Evolutionary conservation across 2,113 vertebrate species (phyloP), one percentile per base, ranked within the genome.

Genomic region (Condylura cristata): DNA sequence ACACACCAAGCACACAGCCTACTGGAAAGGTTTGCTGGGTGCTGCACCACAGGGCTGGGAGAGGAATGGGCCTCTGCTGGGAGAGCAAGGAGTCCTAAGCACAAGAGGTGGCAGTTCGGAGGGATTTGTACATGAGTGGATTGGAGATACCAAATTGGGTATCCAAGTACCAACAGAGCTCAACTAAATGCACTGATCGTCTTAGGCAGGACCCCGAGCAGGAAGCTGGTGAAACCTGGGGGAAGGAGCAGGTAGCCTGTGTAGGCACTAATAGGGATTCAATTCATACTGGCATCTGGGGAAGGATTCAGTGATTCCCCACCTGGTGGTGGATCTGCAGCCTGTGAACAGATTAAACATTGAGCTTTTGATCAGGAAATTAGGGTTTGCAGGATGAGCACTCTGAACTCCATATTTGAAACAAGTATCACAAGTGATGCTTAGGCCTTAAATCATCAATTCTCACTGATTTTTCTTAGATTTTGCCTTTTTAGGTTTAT

Each of bases 401-500:
- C 41, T 80, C 53, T 61, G 37, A 26, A 41, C 39, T 46, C 66
- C 14, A 3, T 20, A 34, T 44, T 24, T 80, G 11, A 46, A 88
- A 48, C 8, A 41, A 76, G 34, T 24, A 74, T 68, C 92, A 46
- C 60, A 6, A 10, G 13, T 51, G 34, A 81, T 20, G 48, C 39
- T 30, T 53, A 86, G 61, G 30, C 8, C 80, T 94, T 32, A 70
- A 34, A 41, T 48, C 58, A 63, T 24, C 66, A 70, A 8, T 81
- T 75, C 10, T 87, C 46, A 72, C 24, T 83, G 60, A 24, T 2
- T 17, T 72, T 82, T 74, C 30, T 92, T 83, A 78, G 71, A 89
- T 70, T 88, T 91, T 85, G n/a, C 28, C 58, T 90, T 68, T 90
- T 90, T 46, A 22, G 56, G 34, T n/a, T 72, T 71, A 53, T 16